Evolutionary conservation across 92 coral and sea anemone genomes (phyloP), one percentile per base, ranked within the genome.

Genomic region (Porites divaricata): DNA sequence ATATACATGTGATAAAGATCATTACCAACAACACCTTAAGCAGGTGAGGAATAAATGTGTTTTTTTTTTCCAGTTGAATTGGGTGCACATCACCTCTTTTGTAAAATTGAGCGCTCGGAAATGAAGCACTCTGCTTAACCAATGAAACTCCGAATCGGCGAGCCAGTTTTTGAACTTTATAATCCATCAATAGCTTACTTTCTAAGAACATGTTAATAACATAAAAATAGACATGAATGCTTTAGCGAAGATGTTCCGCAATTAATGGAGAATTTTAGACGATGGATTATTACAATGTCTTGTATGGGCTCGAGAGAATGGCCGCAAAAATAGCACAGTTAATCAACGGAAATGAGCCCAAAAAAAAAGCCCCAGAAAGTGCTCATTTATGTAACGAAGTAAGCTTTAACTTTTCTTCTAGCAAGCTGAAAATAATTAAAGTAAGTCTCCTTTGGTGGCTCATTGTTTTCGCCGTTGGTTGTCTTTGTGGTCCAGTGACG

Each of bases 31-130:
- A 61, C 78, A 80, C 48, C 35, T 61, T 50, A 65, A 72, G 79
- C 86, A 82, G 86, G 86, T 82, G 86, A 22, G 63, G 72, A 26
- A 61, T 63, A 48, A 71, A 45, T 35, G 72, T 23, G 13, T 67
- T 80, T 67, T 67, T 80, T 67, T 67, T 81, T 59, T 70, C 16
- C 59, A 16, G 63, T 78, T 22, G 69, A 76, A 76, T 76, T n/a
- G 52, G 11, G 45, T 28, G 41, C 59, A 41, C 15, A 50, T 72
- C 19, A 82, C 28, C 13, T 23, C 72, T 21, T 82, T 62, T 82
- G 72, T 59, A 22, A 23, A 81, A 35, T 17, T n/a, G 54, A 61
- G 59, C 52, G 45, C 79, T 82, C 71, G 78, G 86, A 82, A 82
- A 73, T 72, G 86, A 80, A 68, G 66, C 51, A 57, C 67, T 68